Conservation (phyloP, 2,113 vertebrate species). For the Bathybates hornii region DNA sequence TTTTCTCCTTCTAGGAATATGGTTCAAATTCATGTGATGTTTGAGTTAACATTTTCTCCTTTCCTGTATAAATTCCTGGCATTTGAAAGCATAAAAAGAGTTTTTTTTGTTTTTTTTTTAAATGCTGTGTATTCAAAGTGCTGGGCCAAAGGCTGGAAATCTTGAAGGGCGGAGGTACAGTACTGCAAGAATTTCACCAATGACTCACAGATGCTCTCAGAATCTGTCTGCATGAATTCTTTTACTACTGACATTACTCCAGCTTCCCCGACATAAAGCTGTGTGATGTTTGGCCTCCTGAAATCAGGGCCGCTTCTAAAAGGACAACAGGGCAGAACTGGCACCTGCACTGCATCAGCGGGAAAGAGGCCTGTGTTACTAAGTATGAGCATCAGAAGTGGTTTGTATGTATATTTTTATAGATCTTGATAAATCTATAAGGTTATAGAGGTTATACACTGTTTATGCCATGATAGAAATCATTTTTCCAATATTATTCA, state of each 20-base stretch:
- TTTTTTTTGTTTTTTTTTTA: no score
- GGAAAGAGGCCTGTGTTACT: background rate
- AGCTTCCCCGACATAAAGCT: background rate
- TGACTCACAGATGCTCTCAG: background rate
- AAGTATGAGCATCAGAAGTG: background rate
- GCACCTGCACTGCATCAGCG: background rate
- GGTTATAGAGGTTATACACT: background rate
- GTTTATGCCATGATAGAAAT: background rate
- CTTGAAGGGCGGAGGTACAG: background rate
- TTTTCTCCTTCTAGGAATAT: background rate
- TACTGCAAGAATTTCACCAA: background rate
- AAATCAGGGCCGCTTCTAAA: background rate
- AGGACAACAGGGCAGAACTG: background rate
- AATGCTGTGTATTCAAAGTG: background rate
- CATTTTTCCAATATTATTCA: background rate
- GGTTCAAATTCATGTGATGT: background rate
- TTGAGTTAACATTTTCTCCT: background rate
- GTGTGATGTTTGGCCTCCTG: background rate
- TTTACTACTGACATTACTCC: background rate
- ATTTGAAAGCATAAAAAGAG: background rate
- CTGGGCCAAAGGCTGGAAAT: background rate
- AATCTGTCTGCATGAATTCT: background rate
- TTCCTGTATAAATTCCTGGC: background rate
- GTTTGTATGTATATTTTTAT: background rate
- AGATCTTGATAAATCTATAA: background rate